Conservation (phyloP, 1,140 invertebrate species). For the Fragariocoptes setiger region DNA sequence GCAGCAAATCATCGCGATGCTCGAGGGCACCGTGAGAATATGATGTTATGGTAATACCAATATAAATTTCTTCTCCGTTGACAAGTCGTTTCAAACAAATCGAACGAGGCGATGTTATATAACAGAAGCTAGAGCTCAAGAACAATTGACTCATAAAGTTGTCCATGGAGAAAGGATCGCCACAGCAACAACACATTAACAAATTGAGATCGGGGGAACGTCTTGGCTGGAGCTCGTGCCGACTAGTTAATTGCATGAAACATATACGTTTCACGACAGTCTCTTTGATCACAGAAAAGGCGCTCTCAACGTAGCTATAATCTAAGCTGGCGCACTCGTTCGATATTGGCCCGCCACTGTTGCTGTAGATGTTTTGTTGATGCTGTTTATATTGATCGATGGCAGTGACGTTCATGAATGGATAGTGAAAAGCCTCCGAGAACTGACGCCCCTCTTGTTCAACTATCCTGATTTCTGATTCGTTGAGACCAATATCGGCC, state of each 20-base stretch:
- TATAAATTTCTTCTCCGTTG: slow-evolving; percentile 34
- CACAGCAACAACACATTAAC: slow-evolving; percentile 87
- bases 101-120: slow-evolving; percentile 41
- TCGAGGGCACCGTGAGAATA: slow-evolving; percentile 62
- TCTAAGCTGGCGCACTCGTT: slow-evolving; percentile 20
- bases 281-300: slow-evolving; percentile 35
- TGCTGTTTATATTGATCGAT: slow-evolving; percentile 18
- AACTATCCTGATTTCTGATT: slow-evolving; percentile 43
- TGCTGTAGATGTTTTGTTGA: slow-evolving; percentile 8
- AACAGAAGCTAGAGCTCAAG: slow-evolving; percentile 51
- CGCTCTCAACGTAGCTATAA: slow-evolving; percentile 29
- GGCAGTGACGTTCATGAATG: slow-evolving; percentile 46
- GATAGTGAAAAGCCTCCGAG: slow-evolving; percentile 53
- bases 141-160: slow-evolving; percentile 47
- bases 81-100: slow-evolving; percentile 66
- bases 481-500: slow-evolving; percentile 43
- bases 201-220: slow-evolving; percentile 41
- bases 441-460: slow-evolving; percentile 61
- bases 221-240: slow-evolving; percentile 26
- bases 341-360: slow-evolving; percentile 6
- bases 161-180: slow-evolving; percentile 66
- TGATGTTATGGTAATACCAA: slow-evolving; percentile 73
- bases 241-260: slow-evolving; percentile 34
- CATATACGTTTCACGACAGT: slow-evolving; percentile 35
- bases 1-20: slow-evolving; percentile 62